Conservation (phyloP, 35 echinoderm and acorn worm species). For the Stichopus chloronotus region DNA sequence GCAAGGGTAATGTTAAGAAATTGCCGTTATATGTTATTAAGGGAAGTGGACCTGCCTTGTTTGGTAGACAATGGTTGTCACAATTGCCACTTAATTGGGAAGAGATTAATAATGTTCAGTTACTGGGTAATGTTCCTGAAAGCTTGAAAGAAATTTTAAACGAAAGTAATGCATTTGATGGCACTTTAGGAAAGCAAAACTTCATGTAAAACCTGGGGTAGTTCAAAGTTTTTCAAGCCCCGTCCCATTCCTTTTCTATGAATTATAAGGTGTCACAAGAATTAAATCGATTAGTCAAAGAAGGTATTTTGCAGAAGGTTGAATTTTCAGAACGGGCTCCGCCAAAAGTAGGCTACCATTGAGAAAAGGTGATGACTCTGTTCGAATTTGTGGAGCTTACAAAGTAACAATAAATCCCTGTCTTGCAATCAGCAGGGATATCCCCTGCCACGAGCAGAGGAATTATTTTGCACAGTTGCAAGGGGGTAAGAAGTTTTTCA, state of each 20-base stretch:
- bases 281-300: slow-evolving; percentile 14
- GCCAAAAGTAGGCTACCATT: slow-evolving; percentile 42
- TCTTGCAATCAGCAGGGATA: slow-evolving; percentile 58
- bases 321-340: slow-evolving; percentile 41
- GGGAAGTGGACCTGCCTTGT: slow-evolving; percentile 37
- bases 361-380: slow-evolving; percentile 9
- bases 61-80: slow-evolving; percentile 23
- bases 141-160: not conserved
- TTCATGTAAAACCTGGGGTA: not conserved
- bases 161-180: no score
- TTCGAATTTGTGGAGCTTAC: slow-evolving; percentile 37
- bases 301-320: slow-evolving; percentile 13
- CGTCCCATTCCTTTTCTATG: slow-evolving; percentile 44
- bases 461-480: slow-evolving; percentile 57
- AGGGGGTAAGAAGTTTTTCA: slow-evolving; percentile 52
- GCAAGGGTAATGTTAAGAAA: not conserved
- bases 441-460: slow-evolving; percentile 57
- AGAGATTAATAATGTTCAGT: slow-evolving; percentile 5
- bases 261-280: slow-evolving; percentile 33
- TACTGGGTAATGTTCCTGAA: not conserved
- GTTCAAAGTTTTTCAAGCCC: slow-evolving; percentile 49
- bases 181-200: slow-evolving; percentile 19
- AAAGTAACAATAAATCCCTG: slow-evolving; percentile 52
- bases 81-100: slow-evolving; percentile 27
- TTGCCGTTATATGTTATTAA: slow-evolving; percentile 38